Base-by-base conservation (phyloP, 2,888 invertebrate species). In the Rapana venosa region DNA sequence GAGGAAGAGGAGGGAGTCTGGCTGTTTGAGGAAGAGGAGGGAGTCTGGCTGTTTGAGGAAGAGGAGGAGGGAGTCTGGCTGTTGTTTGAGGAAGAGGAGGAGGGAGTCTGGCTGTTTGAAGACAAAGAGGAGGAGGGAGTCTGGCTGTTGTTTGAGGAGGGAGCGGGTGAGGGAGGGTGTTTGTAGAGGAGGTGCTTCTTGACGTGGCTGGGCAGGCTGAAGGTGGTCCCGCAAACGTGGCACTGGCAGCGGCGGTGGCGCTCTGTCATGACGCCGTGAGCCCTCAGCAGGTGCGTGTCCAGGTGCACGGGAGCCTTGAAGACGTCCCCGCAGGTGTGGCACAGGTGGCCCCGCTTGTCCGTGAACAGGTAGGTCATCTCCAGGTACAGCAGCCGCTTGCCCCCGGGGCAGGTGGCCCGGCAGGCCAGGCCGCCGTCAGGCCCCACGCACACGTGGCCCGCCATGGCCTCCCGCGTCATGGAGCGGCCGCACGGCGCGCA, bases 231-330 rank as follows among this genome's bases (percentile, higher is more conserved):
- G 58, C 85, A 85, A 17, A 58, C 17, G 58, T n/a, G 30, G 56
- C 85, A 85, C 17, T 58, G 85, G 30, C 56, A 58, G 17, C 85
- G 56, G 17, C 30, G 26, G 85, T 85, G 85, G 8, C 85, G 56
- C 17, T 56, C 85, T 30, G 85, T 85, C 85, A 58, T 58, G 26
- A 56, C 15, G 58, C 85, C 85, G 30, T 85, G 85, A 58, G 58
- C 58, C 85, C 58, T 85, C 85, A 58, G 56, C 85, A 85, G 85
- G 85, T 85, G 85, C 4, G 85, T 85, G 85, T 85, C 85, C 58
- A 85, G 58, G 30, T 85, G 85, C 32, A 85, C 58, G 4, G 85
- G 85, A 58, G 58, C 85, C 85, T 85, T 56, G 85, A 85, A 85
- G 30, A 85, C 85, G 20, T 85, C 85, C 58, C 85, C 85, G 20